Evolutionary conservation across 2,113 vertebrate genomes (phyloP).

Genomic region (Gadus chalcogrammus): DNA sequence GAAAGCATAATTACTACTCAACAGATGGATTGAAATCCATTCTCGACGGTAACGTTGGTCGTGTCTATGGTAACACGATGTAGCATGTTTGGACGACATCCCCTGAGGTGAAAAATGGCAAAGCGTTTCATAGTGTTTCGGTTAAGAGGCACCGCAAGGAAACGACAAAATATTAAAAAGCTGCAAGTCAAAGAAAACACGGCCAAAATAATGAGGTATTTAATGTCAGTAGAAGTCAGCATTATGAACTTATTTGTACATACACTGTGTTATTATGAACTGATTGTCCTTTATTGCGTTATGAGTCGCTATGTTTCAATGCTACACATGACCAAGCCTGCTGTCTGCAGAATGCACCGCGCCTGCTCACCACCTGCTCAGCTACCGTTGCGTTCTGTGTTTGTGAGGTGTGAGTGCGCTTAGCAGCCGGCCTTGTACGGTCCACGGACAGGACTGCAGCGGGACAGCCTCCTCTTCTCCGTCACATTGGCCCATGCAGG

Average conservation of each 20-base stretch:
- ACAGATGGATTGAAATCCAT: no score
- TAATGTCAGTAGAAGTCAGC: slow-evolving; percentile 31
- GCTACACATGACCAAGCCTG: slow-evolving; percentile 58
- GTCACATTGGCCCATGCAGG: slow-evolving; percentile 32
- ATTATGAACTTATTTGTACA: slow-evolving; percentile 67
- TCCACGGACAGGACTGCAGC: slow-evolving; percentile 24
- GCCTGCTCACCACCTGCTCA: slow-evolving; percentile 39
- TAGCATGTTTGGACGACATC: no score
- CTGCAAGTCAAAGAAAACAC: slow-evolving; percentile 19
- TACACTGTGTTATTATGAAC: slow-evolving; percentile 64
- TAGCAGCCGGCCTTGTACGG: slow-evolving; percentile 24
- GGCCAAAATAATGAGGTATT: slow-evolving; percentile 28
- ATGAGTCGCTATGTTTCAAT: slow-evolving; percentile 58
- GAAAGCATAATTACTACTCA: no score
- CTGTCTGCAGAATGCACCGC: slow-evolving; percentile 59
- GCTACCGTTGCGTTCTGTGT: slow-evolving; percentile 31
- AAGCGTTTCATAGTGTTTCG: slow-evolving; percentile 18
- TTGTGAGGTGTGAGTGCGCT: slow-evolving; percentile 1
- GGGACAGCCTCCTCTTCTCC: neutral
- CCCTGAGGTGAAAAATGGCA: slow-evolving; percentile 30
- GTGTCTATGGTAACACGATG: no score
- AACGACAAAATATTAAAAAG: slow-evolving; percentile 29
- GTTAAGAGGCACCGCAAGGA: no score
- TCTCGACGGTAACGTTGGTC: no score
- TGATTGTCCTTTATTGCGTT: slow-evolving; percentile 60